Evolutionary conservation across 2,888 invertebrate genomes (phyloP).

Genomic region (Melinopterus prodromus): DNA sequence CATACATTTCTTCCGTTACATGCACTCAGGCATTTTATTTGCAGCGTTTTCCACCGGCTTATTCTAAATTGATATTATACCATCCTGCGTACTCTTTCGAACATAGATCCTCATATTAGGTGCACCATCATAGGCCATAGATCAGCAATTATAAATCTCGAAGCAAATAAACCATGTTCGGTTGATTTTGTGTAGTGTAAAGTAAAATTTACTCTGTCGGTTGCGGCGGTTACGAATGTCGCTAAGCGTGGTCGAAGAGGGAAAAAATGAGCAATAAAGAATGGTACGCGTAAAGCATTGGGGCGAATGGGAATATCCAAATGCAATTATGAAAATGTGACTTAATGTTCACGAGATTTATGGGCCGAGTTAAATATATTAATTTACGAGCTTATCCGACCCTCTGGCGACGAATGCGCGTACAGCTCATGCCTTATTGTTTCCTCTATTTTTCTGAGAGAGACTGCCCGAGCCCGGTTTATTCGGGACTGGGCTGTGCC

Average conservation of each 20-base stretch:
- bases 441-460: background rate
- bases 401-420: background rate
- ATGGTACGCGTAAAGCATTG: constrained; percentile 17
- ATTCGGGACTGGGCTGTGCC: background rate
- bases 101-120: too few relatives aligned
- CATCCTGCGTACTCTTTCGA: too few relatives aligned
- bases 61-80: too few relatives aligned
- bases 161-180: too few relatives aligned
- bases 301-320: constrained; percentile 48
- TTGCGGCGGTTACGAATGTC: constrained; percentile 7
- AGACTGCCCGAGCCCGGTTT: background rate
- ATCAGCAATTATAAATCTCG: too few relatives aligned
- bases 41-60: too few relatives aligned
- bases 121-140: too few relatives aligned
- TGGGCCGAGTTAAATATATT: constrained; percentile 60
- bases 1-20: background rate
- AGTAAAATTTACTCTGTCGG: background rate
- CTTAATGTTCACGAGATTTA: constrained; percentile 61
- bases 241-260: constrained; percentile 14
- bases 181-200: too few relatives aligned
- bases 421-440: background rate
- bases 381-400: constrained; percentile 54
- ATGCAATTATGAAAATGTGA: constrained; percentile 62
- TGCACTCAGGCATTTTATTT: too few relatives aligned
- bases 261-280: constrained; percentile 27